A percentile compares a stretch with the other conserved stretches of the same genome.
phyloP scores from a whole-genome alignment of 2,888 invertebrate genomes.

The Sturmia bella region DNA sequence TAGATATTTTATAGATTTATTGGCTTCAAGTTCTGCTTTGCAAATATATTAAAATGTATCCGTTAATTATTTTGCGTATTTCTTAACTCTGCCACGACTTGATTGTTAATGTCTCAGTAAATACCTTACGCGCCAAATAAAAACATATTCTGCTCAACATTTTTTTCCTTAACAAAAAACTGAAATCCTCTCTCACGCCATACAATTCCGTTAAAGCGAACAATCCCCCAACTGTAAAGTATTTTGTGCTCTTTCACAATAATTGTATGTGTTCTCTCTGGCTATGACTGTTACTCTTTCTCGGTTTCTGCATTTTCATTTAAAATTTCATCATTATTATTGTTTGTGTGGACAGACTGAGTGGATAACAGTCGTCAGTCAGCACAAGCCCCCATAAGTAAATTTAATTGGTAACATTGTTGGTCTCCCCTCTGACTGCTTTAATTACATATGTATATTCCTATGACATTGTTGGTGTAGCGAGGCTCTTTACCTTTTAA shows the following conservation, averaged over 20 bases:
- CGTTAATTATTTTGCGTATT: conserved; percentile 34
- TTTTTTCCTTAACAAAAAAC: conserved; percentile 53
- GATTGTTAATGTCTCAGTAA: conserved; percentile 66
- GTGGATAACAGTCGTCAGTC: conserved; percentile 29
- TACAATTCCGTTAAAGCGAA: conserved; percentile 38
- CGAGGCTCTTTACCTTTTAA: conserved; percentile 47
- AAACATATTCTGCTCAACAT: conserved; percentile 69
- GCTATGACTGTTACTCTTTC: neutral
- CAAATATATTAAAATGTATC: conserved; percentile 30
- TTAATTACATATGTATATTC: conserved; percentile 15
- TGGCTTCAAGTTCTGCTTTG: neutral
- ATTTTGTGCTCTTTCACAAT: conserved; percentile 24
- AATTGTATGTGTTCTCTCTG: conserved; percentile 12
- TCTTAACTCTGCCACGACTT: conserved; percentile 68
- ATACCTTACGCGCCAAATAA: conserved; percentile 76
- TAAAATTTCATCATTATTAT: conserved; percentile 54
- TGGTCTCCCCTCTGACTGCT: neutral
- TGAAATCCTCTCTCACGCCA: conserved; percentile 44
- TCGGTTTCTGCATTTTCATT: conserved; percentile 52
- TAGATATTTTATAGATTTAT: conserved; percentile 23
- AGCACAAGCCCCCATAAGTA: conserved; percentile 59
- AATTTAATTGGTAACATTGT: conserved; percentile 21
- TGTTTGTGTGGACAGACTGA: neutral
- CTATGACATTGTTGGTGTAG: conserved; percentile 30
- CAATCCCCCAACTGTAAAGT: conserved; percentile 46